Evolutionary conservation across 2,113 vertebrate species (phyloP).

Genomic region (Chionis minor): DNA sequence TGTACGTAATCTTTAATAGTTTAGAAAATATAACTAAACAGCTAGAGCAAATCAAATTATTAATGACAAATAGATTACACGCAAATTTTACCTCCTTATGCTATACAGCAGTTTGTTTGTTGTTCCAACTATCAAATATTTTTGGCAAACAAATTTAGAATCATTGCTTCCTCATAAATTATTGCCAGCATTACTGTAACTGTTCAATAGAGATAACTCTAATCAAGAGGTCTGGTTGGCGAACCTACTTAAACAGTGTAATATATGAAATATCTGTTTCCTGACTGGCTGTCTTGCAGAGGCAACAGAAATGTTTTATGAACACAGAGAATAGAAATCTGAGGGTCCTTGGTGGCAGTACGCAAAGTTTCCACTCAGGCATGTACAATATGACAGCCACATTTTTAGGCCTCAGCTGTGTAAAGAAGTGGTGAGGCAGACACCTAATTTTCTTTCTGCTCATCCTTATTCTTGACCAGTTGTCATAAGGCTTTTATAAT

Average conservation of each 20-base stretch:
- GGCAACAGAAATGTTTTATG: background rate
- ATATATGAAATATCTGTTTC: background rate
- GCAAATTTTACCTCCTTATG: background rate
- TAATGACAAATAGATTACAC: background rate
- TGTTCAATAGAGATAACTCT: background rate
- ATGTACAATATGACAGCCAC: background rate
- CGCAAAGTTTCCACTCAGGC: background rate
- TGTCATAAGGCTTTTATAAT: background rate
- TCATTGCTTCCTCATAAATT: background rate
- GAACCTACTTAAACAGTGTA: background rate
- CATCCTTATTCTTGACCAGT: background rate
- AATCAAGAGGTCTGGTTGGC: background rate
- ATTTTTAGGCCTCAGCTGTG: background rate
- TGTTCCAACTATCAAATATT: background rate
- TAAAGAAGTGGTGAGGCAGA: background rate
- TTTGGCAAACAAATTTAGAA: background rate
- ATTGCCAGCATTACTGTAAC: background rate
- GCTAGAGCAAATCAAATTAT: background rate
- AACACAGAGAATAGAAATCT: background rate
- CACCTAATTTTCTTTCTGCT: background rate
- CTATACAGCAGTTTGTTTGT: background rate
- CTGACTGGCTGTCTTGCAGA: background rate
- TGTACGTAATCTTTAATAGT: background rate
- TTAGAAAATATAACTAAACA: background rate
- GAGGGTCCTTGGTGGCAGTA: background rate